Percentiles rank a stretch among this genome's conserved stretches.
These are phyloP conservation scores for Hirtodrosophila histrioides DNA, from an alignment of 2,888 invertebrate genomes.

Conservation along the genomic window DNA sequence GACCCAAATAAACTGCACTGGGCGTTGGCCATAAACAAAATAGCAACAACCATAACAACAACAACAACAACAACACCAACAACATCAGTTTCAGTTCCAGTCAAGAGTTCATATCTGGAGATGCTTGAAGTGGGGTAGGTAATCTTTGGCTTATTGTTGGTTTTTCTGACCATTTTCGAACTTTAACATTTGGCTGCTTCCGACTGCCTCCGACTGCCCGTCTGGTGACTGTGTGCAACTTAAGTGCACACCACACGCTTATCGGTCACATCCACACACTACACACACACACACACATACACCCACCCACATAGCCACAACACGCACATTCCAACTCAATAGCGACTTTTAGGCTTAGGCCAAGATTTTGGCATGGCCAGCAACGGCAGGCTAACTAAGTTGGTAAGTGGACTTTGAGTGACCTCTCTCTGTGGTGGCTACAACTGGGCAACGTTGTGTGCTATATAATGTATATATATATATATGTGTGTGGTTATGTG, in stretches of 20 bases:
- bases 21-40: constrained; percentile 53
- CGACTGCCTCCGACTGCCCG: constrained; percentile 35
- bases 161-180: constrained; percentile 70
- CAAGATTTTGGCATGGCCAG: constrained; percentile 60
- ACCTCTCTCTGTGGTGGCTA: constrained; percentile 69
- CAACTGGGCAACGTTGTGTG: constrained; percentile 32
- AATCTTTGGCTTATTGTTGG: constrained; percentile 73
- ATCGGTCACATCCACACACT: constrained; percentile 64
- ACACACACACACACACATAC: constrained; percentile 27
- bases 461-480: neutral
- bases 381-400: constrained; percentile 55
- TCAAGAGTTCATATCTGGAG: constrained; percentile 27
- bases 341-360: constrained; percentile 73
- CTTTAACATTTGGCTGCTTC: constrained; percentile 56
- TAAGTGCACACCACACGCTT: constrained; percentile 75
- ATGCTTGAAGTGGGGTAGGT: constrained; percentile 33
- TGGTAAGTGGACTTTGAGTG: constrained; percentile 77
- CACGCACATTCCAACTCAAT: constrained; percentile 26
- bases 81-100: constrained; percentile 21
- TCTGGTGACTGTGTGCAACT: constrained; percentile 59
- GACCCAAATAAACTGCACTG: constrained; percentile 24
- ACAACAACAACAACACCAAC: constrained; percentile 2
- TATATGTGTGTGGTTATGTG: constrained; percentile 2
- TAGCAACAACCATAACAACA: constrained; percentile 10
- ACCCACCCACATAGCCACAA: constrained; percentile 18